These are phyloP conservation scores for Eilema caniola DNA, from an alignment of 2,888 invertebrate species.

Conservation along the genomic window DNA sequence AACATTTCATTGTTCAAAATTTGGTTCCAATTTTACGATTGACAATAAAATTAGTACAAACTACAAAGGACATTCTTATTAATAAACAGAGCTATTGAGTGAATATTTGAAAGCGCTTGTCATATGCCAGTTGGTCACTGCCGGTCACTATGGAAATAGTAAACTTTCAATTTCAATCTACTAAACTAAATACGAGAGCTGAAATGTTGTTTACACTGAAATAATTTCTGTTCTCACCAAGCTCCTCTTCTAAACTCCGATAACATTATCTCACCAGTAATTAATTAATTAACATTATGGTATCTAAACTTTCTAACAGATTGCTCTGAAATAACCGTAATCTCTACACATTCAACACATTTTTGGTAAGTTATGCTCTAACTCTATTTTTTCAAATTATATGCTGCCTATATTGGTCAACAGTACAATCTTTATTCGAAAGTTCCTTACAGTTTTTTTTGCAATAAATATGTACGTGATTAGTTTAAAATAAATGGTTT, in stretches of 20 bases:
- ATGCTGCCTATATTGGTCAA: slow-evolving; percentile 7
- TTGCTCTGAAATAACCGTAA: background rate
- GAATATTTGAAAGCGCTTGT: background rate
- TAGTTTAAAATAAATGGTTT: slow-evolving; percentile 37
- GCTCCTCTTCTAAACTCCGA: background rate
- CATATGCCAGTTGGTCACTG: background rate
- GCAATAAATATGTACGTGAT: slow-evolving; percentile 29
- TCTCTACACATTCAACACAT: background rate
- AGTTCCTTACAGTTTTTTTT: slow-evolving; percentile 28
- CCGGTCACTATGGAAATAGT: background rate
- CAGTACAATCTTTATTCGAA: background rate
- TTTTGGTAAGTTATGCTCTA: background rate
- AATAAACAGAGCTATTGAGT: slow-evolving; percentile 10
- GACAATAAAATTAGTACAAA: slow-evolving; percentile 28
- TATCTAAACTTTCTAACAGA: background rate
- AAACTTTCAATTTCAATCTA: too few relatives aligned
- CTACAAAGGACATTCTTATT: slow-evolving; percentile 21
- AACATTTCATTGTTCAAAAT: slow-evolving; percentile 47
- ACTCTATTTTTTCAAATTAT: background rate
- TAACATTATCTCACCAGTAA: background rate
- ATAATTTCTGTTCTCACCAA: background rate
- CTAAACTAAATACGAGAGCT: background rate
- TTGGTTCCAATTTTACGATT: slow-evolving; percentile 40
- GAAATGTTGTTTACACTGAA: background rate
- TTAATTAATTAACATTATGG: background rate